These are phyloP conservation scores for Sycophaga agraensis DNA, from an alignment of 1,140 invertebrate genomes.

Conservation along the genomic window DNA sequence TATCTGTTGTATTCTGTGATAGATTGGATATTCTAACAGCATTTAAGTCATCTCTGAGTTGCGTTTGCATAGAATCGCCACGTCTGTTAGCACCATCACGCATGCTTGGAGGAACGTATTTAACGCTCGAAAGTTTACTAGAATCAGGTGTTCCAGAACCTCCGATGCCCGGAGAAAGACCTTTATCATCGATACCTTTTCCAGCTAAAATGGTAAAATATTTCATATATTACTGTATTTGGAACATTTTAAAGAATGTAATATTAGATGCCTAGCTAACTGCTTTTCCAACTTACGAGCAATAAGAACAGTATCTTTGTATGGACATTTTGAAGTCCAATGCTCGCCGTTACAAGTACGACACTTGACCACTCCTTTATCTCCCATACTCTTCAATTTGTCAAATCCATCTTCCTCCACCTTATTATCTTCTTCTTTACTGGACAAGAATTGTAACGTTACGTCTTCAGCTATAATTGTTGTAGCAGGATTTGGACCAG, in stretches of 20 bases:
- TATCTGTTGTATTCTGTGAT: constrained; percentile 93
- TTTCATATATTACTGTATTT: constrained; percentile 6
- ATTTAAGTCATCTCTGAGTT: constrained; percentile 75
- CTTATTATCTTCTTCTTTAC: constrained; percentile 82
- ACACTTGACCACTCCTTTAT: constrained; percentile 87
- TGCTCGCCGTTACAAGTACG: constrained; percentile 94
- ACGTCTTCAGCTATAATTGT: constrained; percentile 96
- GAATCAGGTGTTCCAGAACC: constrained; percentile 50
- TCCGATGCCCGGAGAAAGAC: constrained; percentile 32
- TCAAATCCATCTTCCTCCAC: constrained; percentile 81
- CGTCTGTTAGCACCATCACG: constrained; percentile 77
- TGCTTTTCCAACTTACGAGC: constrained; percentile 59
- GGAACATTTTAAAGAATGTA: constrained; percentile 17
- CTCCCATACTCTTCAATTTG: constrained; percentile 69
- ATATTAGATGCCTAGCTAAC: too few relatives aligned
- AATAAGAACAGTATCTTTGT: constrained; percentile 83
- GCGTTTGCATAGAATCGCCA: constrained; percentile 71
- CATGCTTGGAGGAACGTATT: constrained; percentile 85
- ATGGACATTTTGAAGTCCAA: constrained; percentile 96
- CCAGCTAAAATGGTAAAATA: constrained; percentile 33
- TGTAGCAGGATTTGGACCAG: constrained; percentile 94
- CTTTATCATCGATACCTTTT: constrained; percentile 53
- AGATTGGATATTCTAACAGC: constrained; percentile 97
- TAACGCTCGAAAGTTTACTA: constrained; percentile 57
- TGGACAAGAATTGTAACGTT: constrained; percentile 88